phyloP scores from a whole-genome alignment of 2,797 vertebrate species.

The Capromys pilorides region DNA sequence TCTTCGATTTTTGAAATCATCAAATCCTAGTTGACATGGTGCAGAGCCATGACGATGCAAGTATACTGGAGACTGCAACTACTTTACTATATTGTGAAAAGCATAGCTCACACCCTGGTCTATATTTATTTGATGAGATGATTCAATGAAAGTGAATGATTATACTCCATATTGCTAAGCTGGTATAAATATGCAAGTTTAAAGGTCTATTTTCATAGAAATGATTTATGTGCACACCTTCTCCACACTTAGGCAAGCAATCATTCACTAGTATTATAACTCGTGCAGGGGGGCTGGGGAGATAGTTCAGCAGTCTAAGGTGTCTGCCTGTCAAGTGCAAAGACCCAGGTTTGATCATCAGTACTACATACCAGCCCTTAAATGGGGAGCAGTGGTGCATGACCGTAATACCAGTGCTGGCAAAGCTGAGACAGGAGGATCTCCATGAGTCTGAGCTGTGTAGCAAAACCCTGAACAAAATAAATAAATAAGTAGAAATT shows the following conservation, averaged over 20 bases:
- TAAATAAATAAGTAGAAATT: too few species aligned
- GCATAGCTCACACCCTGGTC: neutral
- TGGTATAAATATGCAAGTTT: neutral
- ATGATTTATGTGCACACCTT: neutral
- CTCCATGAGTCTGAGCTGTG: too few species aligned
- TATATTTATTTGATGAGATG: slow-evolving; percentile 31
- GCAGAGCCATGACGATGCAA: neutral
- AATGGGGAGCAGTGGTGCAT: too few species aligned
- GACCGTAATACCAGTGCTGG: too few species aligned
- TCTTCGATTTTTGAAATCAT: neutral
- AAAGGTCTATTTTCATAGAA: slow-evolving; percentile 28
- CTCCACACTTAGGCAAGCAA: neutral
- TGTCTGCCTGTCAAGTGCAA: too few species aligned
- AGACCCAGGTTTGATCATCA: too few species aligned
- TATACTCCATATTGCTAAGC: neutral
- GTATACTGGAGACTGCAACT: neutral
- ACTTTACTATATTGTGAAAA: slow-evolving; percentile 35
- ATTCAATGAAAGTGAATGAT: neutral
- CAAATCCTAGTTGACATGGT: neutral
- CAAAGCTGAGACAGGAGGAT: too few species aligned
- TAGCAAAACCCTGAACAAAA: too few species aligned
- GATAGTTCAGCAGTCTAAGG: too few species aligned
- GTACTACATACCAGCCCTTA: too few species aligned
- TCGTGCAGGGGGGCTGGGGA: too few species aligned
- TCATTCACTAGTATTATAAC: neutral